Evolutionary conservation across 2,797 vertebrate genomes (phyloP).

Genomic region (Carapus acus): DNA sequence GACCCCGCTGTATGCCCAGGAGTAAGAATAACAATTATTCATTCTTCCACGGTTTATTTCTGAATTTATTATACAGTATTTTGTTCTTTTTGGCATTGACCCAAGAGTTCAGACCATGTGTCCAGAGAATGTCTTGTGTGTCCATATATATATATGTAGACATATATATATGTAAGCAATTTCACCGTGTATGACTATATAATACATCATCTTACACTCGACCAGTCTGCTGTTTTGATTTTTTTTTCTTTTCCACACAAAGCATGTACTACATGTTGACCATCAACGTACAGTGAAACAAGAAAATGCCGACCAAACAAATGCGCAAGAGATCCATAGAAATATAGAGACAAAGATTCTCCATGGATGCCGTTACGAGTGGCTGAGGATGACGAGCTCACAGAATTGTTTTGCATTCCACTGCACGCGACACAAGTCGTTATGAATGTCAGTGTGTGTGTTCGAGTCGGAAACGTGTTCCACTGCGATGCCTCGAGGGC

Average conservation of each 20-base stretch:
- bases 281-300: conserved; percentile 10
- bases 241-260: neutral
- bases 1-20: conserved; percentile 26
- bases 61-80: conserved; percentile 13
- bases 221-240: conserved; percentile 30
- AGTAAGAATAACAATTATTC: conserved; percentile 18
- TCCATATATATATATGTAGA: too few relatives aligned
- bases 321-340: conserved; percentile 66
- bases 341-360: conserved; percentile 57
- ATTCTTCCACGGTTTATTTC: conserved; percentile 23
- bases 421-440: conserved; percentile 38
- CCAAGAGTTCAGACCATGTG: conserved; percentile 12
- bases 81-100: conserved; percentile 17
- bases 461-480: neutral
- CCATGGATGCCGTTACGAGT: conserved; percentile 51
- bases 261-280: neutral
- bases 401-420: conserved; percentile 30
- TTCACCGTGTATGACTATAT: conserved; percentile 29
- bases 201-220: conserved; percentile 38
- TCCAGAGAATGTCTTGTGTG: conserved; percentile 38
- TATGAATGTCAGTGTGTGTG: conserved; percentile 23
- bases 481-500: too few relatives aligned
- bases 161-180: conserved; percentile 50
- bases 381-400: conserved; percentile 28
- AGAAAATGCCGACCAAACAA: conserved; percentile 25